Base-by-base conservation (phyloP, 2,797 vertebrate genomes). In the Liasis olivaceus region DNA sequence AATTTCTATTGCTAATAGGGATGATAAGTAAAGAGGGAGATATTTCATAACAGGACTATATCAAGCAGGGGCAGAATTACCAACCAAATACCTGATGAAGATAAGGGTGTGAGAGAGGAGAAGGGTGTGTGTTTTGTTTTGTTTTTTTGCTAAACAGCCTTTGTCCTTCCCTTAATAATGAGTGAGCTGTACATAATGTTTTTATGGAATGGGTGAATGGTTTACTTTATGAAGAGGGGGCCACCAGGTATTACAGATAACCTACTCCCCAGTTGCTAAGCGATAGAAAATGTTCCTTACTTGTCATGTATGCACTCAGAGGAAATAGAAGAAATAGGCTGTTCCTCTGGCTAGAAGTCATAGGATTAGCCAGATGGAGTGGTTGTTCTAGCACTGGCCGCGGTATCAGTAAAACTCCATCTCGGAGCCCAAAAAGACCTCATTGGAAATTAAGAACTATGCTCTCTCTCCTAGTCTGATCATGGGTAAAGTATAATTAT, bases 231-330 rank as follows among this genome's bases (percentile, higher is more conserved):
- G 59, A 58, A 81, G 47, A 87, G 15, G 24, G 31, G 60, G 77
- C 14, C 11, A 72, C 42, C 1, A 7, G 4, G 2, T 54, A 51
- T 36, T 63, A 51, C 47, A 88, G 47, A 84, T 81, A 64, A 93
- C 92, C 92, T 92, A 85, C 24, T 93, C 64, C 64, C 20, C 47
- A 14, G 92, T 93, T 93, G 92, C 92, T 90, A 90, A 90, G 89
- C 26, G 42, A 93, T 89, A 24, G 14, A 87, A 42, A 64, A 87
- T 47, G 4, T 84, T 31, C 90, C 47, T 56, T 93, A 93, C 66
- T 59, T 90, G 66, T n/a, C 13, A 90, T 66, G 64, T 77, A 93
- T 81, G 58, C 81, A 47, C 47, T 93, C 58, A 36, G 85, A 62
- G 47, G 54, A 88, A 90, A 56, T 11, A 56, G 89, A 89, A 60